Conservation (phyloP, 2,797 vertebrate species). For the Steatocranus sp. region DNA sequence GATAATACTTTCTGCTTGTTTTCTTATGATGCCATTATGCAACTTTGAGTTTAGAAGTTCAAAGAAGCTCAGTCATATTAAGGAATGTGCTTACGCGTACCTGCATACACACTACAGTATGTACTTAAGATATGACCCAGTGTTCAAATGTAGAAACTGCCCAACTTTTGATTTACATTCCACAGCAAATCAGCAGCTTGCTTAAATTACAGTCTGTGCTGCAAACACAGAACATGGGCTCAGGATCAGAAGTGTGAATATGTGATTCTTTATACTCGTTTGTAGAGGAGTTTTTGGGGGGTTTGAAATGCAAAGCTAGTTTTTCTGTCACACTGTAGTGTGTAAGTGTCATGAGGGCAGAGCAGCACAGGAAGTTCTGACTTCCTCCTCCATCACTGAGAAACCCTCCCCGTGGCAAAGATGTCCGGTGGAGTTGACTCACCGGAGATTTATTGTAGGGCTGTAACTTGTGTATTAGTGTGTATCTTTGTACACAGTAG, state of each 20-base stretch:
- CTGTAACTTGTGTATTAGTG: background rate
- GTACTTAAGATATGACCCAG: background rate
- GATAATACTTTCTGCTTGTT: background rate
- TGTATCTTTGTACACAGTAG: background rate
- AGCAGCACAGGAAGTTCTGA: conserved; percentile 49
- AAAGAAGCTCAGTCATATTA: background rate
- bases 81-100: conserved; percentile 38
- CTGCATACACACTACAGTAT: background rate
- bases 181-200: conserved; percentile 24
- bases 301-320: background rate
- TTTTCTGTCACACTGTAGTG: background rate
- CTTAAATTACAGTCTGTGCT: conserved; percentile 27
- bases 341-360: conserved; percentile 25
- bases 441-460: conserved; percentile 17
- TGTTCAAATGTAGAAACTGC: conserved; percentile 9
- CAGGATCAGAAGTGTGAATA: background rate
- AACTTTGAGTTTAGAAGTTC: conserved; percentile 2
- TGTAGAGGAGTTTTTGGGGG: background rate
- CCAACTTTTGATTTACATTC: conserved; percentile 57
- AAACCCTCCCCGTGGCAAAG: conserved; percentile 29
- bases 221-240: background rate
- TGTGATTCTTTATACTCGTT: background rate
- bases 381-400: conserved; percentile 48
- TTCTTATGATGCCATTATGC: conserved; percentile 11
- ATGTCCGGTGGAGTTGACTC: conserved; percentile 44